phyloP scores from a whole-genome alignment of 1,140 invertebrate genomes.

The Drosophila ercepeae region DNA sequence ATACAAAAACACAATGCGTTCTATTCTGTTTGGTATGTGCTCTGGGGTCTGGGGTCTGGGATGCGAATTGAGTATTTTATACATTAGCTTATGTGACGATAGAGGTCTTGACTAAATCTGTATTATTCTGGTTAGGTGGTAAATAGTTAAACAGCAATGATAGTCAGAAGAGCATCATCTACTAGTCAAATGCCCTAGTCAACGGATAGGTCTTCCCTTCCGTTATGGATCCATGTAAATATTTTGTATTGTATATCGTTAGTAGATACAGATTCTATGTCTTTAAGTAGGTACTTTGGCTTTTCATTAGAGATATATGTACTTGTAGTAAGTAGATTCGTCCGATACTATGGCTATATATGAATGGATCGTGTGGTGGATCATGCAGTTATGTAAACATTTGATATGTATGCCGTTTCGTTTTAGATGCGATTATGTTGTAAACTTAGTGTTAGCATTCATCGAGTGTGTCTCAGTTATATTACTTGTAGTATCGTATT shows the following conservation, averaged over 20 bases:
- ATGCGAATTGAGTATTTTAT: conserved; percentile 57
- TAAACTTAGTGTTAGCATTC: conserved; percentile 39
- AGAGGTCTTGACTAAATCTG: conserved; percentile 11
- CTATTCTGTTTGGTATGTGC: conserved; percentile 9
- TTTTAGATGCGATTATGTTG: conserved; percentile 64
- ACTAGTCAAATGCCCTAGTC: conserved; percentile 25
- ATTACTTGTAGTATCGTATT: conserved; percentile 4
- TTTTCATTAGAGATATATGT: conserved; percentile 60
- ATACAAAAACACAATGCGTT: conserved; percentile 54
- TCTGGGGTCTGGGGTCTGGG: too few species aligned
- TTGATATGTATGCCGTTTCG: conserved; percentile 79
- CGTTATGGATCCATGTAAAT: conserved; percentile 48
- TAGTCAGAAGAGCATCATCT: conserved; percentile 40
- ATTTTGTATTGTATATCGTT: conserved; percentile 47
- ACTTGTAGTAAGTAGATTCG: conserved; percentile 38
- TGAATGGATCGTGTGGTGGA: conserved; percentile 40
- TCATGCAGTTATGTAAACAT: conserved; percentile 61
- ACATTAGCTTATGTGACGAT: conserved; percentile 49
- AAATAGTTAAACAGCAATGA: conserved; percentile 61
- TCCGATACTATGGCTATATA: conserved; percentile 25
- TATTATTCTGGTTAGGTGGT: conserved; percentile 50
- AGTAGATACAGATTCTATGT: conserved; percentile 66
- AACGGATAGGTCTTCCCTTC: conserved; percentile 47
- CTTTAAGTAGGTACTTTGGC: conserved; percentile 79
- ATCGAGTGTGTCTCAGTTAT: conserved; percentile 2